Conservation (phyloP, 2,113 vertebrate species). For the Hypanus sabinus region DNA sequence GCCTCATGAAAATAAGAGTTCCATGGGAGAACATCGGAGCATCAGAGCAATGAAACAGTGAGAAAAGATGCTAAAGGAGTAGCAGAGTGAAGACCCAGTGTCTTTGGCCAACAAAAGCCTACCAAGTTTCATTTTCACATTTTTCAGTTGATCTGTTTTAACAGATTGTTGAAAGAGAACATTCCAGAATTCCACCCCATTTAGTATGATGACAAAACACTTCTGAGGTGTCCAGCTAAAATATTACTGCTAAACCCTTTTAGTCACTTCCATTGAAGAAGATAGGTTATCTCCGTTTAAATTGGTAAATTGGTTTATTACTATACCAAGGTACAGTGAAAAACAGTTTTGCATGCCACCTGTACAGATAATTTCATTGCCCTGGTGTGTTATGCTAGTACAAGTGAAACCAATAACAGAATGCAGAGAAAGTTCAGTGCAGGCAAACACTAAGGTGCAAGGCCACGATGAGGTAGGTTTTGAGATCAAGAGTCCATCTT, state of each 20-base stretch:
- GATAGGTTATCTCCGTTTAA: background rate
- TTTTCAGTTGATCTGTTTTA: background rate
- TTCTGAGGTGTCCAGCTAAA: background rate
- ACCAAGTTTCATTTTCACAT: background rate
- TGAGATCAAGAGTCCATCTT: too few species aligned
- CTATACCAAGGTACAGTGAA: too few species aligned
- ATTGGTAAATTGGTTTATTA: too few species aligned
- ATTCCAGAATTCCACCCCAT: background rate
- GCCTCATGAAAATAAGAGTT: too few species aligned
- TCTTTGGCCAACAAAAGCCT: too few species aligned
- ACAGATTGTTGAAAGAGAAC: background rate
- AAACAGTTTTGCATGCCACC: too few species aligned
- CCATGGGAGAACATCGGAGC: background rate
- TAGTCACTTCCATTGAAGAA: background rate
- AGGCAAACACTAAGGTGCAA: too few species aligned
- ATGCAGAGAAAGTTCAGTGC: too few species aligned
- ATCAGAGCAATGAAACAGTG: background rate
- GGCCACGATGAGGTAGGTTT: too few species aligned
- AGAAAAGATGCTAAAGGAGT: background rate
- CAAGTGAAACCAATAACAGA: too few species aligned
- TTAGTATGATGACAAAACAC: background rate
- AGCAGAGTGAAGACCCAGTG: background rate
- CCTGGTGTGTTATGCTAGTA: too few species aligned
- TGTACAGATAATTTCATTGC: too few species aligned
- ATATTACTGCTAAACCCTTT: background rate